phyloP scores from a whole-genome alignment of 2,888 invertebrate genomes.

The Drosophila bunnanda region DNA sequence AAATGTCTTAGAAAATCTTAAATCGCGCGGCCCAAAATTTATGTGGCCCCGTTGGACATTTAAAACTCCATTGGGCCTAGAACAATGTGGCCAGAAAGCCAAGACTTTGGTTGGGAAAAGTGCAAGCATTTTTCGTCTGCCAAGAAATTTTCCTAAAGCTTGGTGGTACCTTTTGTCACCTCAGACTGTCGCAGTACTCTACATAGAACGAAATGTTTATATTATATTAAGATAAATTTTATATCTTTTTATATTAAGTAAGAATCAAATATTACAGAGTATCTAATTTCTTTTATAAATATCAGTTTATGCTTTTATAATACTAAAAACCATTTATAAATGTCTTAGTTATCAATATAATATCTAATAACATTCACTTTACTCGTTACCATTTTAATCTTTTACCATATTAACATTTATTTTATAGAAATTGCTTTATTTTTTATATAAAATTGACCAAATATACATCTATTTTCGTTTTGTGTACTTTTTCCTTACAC shows the following conservation, averaged over 20 bases:
- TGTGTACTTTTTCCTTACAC: not conserved
- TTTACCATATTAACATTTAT: too few species aligned
- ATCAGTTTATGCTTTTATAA: too few species aligned
- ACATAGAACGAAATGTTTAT: not conserved
- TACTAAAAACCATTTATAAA: not conserved
- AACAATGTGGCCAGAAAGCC: conserved; percentile 35
- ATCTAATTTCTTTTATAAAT: too few species aligned
- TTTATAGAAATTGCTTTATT: too few species aligned
- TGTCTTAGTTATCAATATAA: too few species aligned
- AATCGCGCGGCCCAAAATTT: conserved; percentile 68
- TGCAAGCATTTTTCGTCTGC: conserved; percentile 43
- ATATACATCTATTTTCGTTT: not conserved
- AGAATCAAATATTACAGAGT: too few species aligned
- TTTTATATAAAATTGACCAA: not conserved
- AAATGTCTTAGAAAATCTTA: conserved; percentile 68
- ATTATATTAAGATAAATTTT: not conserved
- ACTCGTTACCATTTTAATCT: too few species aligned
- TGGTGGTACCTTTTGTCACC: conserved; percentile 67
- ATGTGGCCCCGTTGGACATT: conserved; percentile 64
- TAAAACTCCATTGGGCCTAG: conserved; percentile 64
- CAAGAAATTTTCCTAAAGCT: conserved; percentile 60
- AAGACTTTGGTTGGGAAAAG: conserved; percentile 11
- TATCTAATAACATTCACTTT: too few species aligned
- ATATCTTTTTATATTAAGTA: not conserved
- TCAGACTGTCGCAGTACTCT: conserved; percentile 41